Evolutionary conservation across 2,888 invertebrate genomes (phyloP).

Genomic region (Pachymerium ferrugineum): DNA sequence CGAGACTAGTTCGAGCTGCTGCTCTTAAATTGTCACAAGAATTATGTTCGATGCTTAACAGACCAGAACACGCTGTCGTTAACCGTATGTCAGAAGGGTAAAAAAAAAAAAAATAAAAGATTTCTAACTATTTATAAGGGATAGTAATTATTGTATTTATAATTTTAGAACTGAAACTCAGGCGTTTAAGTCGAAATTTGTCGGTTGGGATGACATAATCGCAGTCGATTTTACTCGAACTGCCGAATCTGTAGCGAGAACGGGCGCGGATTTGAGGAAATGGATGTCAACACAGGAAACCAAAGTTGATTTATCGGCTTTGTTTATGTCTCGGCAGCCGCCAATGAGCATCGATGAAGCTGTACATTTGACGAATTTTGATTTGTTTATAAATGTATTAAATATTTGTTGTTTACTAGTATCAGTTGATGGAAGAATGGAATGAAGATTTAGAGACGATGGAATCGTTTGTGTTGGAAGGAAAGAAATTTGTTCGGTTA

Average conservation of each 20-base stretch:
- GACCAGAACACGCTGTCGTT: slow-evolving; percentile 79
- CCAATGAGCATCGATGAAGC: slow-evolving; percentile 79
- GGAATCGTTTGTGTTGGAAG: slow-evolving; percentile 95
- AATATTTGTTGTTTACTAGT: slow-evolving; percentile 41
- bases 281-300: slow-evolving; percentile 50
- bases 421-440: slow-evolving; percentile 88
- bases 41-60: slow-evolving; percentile 81
- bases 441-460: slow-evolving; percentile 96
- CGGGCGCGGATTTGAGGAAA: slow-evolving; percentile 85
- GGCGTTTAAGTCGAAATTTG: slow-evolving; percentile 92
- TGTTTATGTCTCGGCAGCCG: slow-evolving; percentile 92
- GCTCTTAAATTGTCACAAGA: slow-evolving; percentile 96
- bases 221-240: slow-evolving; percentile 98
- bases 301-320: slow-evolving; percentile 81
- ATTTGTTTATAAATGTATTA: not conserved
- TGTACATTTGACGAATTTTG: slow-evolving; percentile 41
- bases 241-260: slow-evolving; percentile 90
- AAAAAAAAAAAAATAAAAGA: not conserved
- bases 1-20: slow-evolving; percentile 86
- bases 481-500: slow-evolving; percentile 91
- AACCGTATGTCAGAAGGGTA: slow-evolving; percentile 80
- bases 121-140: not conserved
- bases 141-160: not conserved
- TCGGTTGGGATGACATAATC: slow-evolving; percentile 98
- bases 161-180: slow-evolving; percentile 51